Percentiles rank a stretch among this genome's conserved stretches.
Evolutionary conservation across 2,888 invertebrate genomes (phyloP).

Genomic region (Temnothorax ravouxi): DNA sequence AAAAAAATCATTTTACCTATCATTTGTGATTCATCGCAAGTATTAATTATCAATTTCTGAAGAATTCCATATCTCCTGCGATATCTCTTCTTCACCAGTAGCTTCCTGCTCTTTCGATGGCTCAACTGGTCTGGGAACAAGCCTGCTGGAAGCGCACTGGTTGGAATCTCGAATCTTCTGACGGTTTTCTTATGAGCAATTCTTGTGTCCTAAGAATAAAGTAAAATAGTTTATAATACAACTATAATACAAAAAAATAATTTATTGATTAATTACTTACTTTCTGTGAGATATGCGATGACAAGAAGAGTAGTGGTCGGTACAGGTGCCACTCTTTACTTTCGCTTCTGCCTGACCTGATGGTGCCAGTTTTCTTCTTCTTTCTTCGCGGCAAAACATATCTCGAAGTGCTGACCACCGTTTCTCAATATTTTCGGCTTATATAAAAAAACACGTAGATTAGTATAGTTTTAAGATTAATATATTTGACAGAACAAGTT

Average conservation of each 20-base stretch:
- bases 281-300: conserved; percentile 21
- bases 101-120: neutral
- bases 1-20: conserved; percentile 1
- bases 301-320: neutral
- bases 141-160: neutral
- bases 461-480: neutral
- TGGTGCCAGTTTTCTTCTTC: neutral
- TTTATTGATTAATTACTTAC: neutral
- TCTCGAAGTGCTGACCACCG: conserved; percentile 18
- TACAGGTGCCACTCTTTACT: conserved; percentile 3
- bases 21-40: neutral
- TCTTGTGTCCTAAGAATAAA: neutral
- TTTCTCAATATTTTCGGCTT: conserved; percentile 11
- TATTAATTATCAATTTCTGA: neutral
- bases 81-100: neutral
- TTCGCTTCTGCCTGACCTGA: conserved; percentile 1
- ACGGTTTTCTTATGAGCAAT: neutral
- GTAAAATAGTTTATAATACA: neutral
- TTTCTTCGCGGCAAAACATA: conserved; percentile 13
- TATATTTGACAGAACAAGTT: conserved; percentile 1
- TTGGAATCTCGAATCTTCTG: neutral
- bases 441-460: conserved; percentile 5
- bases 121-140: neutral
- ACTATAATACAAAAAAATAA: conserved; percentile 2
- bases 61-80: neutral